Evolutionary conservation across 2,113 vertebrate genomes (phyloP).

Genomic region (Zapus hudsonius): DNA sequence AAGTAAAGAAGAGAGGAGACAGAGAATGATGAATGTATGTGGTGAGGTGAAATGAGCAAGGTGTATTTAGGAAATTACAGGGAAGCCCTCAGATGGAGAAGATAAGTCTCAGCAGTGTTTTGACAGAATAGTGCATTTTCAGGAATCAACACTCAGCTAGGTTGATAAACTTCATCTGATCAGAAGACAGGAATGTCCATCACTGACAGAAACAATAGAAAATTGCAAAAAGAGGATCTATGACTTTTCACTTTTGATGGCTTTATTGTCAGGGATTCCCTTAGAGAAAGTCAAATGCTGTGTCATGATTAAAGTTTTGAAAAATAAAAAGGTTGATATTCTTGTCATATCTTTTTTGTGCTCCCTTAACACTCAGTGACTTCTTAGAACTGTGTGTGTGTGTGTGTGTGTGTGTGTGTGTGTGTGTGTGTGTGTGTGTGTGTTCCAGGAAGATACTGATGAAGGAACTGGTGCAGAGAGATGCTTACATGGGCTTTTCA

Average conservation of each 20-base stretch:
- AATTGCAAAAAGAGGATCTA: background rate
- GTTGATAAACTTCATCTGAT: background rate
- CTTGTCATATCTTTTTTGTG: slow-evolving; percentile 29
- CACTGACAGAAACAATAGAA: background rate
- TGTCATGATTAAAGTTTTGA: slow-evolving; percentile 8
- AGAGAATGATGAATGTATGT: background rate
- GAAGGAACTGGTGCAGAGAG: background rate
- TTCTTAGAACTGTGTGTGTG: slow-evolving; percentile 25
- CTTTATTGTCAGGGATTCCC: background rate
- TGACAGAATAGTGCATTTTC: slow-evolving; percentile 7
- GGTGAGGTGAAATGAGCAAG: background rate
- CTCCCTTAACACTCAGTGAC: background rate
- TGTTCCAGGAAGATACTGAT: background rate
- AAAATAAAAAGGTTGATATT: slow-evolving; percentile 22
- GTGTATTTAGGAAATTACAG: background rate
- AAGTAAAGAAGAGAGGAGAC: background rate
- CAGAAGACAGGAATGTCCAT: background rate
- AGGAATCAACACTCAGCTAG: background rate
- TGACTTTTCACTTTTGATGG: slow-evolving; percentile 24
- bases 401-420: background rate
- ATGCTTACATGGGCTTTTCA: too few species aligned
- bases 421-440: background rate
- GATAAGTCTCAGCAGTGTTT: background rate
- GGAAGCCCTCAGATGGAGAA: accelerated
- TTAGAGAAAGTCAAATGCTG: slow-evolving; percentile 8